phyloP scores from a whole-genome alignment of 2,113 vertebrate species.

The Heterotis niloticus region DNA sequence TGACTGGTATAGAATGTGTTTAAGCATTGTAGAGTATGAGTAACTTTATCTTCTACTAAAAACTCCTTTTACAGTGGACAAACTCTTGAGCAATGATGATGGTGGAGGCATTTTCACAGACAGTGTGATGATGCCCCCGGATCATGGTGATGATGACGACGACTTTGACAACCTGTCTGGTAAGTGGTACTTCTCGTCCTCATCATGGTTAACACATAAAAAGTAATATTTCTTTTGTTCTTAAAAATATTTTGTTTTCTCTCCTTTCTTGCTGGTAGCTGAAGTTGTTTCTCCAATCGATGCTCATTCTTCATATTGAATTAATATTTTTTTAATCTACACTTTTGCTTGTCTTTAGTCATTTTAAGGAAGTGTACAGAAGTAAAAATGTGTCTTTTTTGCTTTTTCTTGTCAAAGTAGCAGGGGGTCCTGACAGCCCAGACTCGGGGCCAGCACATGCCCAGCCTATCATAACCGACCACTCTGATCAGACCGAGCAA shows the following conservation, averaged over 20 bases:
- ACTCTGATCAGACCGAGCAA: conserved; percentile 77
- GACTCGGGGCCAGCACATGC: conserved; percentile 88
- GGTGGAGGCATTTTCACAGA: conserved; percentile 93
- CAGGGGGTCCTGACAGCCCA: conserved; percentile 88
- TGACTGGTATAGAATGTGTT: too few species aligned
- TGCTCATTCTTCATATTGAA: too few species aligned
- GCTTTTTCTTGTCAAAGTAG: conserved; percentile 40
- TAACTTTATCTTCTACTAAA: too few species aligned
- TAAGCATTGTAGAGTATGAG: too few species aligned
- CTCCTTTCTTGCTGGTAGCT: not conserved
- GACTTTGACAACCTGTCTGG: conserved; percentile 94
- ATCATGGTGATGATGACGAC: conserved; percentile 86
- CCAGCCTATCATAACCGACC: conserved; percentile 87
- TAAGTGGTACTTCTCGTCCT: conserved; percentile 54
- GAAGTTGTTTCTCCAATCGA: too few species aligned
- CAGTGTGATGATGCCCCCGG: conserved; percentile 86
- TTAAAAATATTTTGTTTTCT: not conserved
- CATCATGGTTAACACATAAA: not conserved
- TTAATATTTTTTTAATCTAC: too few species aligned
- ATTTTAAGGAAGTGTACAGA: too few species aligned
- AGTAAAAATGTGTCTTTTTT: too few species aligned
- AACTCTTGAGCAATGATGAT: conserved; percentile 86
- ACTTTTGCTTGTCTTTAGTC: too few species aligned
- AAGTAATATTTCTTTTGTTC: not conserved
- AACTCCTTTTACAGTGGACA: conserved; percentile 76